Evolutionary conservation across 2,888 invertebrate species (phyloP).

Genomic region (Pristionchus maxplancki): DNA sequence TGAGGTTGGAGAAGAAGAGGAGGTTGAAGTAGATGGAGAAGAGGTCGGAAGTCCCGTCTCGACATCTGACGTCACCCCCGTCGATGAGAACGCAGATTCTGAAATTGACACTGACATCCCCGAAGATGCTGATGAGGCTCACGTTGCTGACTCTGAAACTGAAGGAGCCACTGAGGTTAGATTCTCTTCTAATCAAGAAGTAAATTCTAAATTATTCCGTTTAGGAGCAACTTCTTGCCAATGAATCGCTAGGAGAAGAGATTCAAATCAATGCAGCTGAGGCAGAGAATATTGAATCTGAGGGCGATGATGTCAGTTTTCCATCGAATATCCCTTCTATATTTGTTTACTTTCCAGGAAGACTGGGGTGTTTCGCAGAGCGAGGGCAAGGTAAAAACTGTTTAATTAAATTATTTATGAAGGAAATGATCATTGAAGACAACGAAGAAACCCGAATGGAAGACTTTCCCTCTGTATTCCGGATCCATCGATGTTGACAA

Average conservation of each 20-base stretch:
- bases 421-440: not conserved
- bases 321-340: not conserved
- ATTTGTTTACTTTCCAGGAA: not conserved
- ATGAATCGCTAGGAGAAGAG: not conserved
- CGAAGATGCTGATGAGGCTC: conserved; percentile 38
- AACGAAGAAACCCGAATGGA: conserved; percentile 6
- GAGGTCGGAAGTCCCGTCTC: not conserved
- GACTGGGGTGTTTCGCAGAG: not conserved
- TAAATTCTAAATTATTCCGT: not conserved
- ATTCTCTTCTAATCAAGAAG: not conserved
- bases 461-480: conserved; percentile 45
- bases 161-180: conserved; percentile 38
- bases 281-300: conserved; percentile 15
- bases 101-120: not conserved
- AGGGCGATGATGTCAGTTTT: not conserved
- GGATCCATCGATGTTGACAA: conserved; percentile 14
- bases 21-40: conserved; percentile 17
- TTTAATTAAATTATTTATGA: not conserved
- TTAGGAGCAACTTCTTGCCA: not conserved
- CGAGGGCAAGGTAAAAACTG: not conserved
- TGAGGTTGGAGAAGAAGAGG: not conserved
- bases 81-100: not conserved
- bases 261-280: not conserved
- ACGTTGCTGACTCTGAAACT: not conserved
- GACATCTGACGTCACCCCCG: not conserved